A percentile compares a stretch with the other conserved stretches of the same genome.
Evolutionary conservation across 2,797 vertebrate genomes (phyloP).

Genomic region (Etheostoma nigrum): DNA sequence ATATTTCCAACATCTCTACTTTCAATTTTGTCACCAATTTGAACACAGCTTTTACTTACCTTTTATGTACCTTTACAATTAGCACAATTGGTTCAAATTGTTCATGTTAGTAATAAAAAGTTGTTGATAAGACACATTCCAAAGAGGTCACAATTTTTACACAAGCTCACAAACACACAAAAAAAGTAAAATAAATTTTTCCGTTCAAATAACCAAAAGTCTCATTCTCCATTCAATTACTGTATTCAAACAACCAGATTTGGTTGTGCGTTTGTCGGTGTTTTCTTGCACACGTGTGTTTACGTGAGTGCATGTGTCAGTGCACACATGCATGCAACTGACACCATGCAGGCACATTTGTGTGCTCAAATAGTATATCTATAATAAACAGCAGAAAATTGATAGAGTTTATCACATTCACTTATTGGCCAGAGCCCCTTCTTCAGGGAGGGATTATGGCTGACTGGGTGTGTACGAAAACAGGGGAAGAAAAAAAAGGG

Average conservation of each 20-base stretch:
- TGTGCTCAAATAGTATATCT: slow-evolving; percentile 59
- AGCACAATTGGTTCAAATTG: not conserved
- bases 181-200: slow-evolving; percentile 27
- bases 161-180: slow-evolving; percentile 21
- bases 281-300: slow-evolving; percentile 44
- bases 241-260: slow-evolving; percentile 50
- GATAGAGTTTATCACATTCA: slow-evolving; percentile 77
- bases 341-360: slow-evolving; percentile 50
- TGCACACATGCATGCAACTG: slow-evolving; percentile 39
- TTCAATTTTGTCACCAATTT: slow-evolving; percentile 21
- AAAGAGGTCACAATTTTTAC: slow-evolving; percentile 36
- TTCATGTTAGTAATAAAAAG: not conserved
- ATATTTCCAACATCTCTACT: slow-evolving; percentile 13
- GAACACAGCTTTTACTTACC: not conserved
- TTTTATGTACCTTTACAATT: slow-evolving; percentile 15
- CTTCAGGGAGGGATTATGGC: slow-evolving; percentile 80
- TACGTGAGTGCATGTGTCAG: slow-evolving; percentile 30
- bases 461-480: slow-evolving; percentile 80
- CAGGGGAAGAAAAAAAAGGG: slow-evolving; percentile 54
- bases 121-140: slow-evolving; percentile 31
- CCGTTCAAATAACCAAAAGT: slow-evolving; percentile 33
- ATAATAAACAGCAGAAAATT: slow-evolving; percentile 79
- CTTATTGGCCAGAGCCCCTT: slow-evolving; percentile 75
- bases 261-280: slow-evolving; percentile 41
- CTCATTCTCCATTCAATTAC: slow-evolving; percentile 52